Percentiles rank a stretch among this genome's conserved stretches.
Conservation (phyloP, 2,888 invertebrate species). For the Maniola hyperantus region DNA sequence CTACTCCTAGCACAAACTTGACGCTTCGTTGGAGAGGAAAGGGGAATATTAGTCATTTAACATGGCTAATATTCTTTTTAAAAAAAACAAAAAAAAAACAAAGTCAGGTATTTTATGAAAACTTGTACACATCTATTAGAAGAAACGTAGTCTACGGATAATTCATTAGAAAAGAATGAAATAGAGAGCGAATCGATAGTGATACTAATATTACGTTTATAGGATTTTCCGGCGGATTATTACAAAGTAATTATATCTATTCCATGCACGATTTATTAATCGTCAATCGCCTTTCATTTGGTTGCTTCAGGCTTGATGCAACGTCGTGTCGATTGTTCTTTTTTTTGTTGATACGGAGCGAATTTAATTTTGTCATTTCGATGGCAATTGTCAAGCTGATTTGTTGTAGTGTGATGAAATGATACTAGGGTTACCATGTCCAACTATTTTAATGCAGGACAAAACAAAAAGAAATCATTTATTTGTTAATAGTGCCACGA, state of each 20-base stretch:
- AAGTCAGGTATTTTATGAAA: too few species aligned
- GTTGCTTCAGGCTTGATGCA: conserved; percentile 17
- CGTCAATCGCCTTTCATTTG: conserved; percentile 10
- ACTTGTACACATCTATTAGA: too few species aligned
- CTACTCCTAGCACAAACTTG: too few species aligned
- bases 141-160: too few species aligned
- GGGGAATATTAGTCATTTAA: too few species aligned
- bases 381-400: conserved; percentile 23
- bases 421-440: not conserved
- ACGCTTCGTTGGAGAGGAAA: too few species aligned
- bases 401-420: conserved; percentile 15
- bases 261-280: conserved; percentile 14
- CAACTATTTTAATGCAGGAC: not conserved
- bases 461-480: not conserved
- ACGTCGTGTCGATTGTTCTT: conserved; percentile 2
- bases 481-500: not conserved
- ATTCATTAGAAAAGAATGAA: too few species aligned
- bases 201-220: too few species aligned
- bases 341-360: conserved; percentile 17
- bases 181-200: too few species aligned
- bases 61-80: too few species aligned
- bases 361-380: conserved; percentile 25
- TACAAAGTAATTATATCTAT: conserved; percentile 6
- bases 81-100: too few species aligned
- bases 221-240: conserved; percentile 11